A percentile compares a stretch with the other conserved stretches of the same genome.
Conservation (phyloP, 2,113 vertebrate species). For the Phyllostomus discolor region DNA sequence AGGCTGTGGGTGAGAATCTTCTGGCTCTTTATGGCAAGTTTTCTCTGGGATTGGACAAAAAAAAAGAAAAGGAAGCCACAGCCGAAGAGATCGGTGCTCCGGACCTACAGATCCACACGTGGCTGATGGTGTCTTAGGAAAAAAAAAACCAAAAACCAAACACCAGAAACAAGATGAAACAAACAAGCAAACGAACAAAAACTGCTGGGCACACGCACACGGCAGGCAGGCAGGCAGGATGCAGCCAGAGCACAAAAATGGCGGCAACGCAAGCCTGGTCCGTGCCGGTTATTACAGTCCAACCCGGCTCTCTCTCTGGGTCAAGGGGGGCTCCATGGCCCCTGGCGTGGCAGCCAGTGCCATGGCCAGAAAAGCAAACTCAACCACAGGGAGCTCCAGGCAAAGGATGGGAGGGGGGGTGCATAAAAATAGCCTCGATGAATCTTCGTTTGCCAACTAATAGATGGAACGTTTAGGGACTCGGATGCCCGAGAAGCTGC, state of each 20-base stretch:
- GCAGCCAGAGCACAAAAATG: background rate
- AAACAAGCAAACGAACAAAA: background rate
- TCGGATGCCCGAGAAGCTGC: constrained; percentile 58
- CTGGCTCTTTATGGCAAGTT: constrained; percentile 21
- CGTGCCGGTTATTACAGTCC: accelerated
- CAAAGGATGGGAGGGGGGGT: background rate
- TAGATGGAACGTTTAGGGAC: constrained; percentile 54
- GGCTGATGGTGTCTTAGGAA: background rate
- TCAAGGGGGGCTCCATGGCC: accelerated
- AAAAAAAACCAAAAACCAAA: background rate
- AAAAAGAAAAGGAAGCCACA: background rate
- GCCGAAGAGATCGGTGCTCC: background rate
- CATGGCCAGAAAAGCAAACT: background rate
- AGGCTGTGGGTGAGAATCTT: background rate
- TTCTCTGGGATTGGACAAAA: constrained; percentile 48
- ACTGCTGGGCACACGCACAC: background rate
- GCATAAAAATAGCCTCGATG: background rate
- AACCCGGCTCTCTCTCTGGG: background rate
- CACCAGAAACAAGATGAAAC: background rate
- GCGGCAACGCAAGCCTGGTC: accelerated
- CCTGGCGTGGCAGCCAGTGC: background rate
- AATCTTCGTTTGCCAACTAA: background rate
- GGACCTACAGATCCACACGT: background rate
- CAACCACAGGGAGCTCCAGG: background rate
- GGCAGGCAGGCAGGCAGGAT: background rate